phyloP scores from a whole-genome alignment of 1,140 invertebrate species.

The Rhysida immarginata region DNA sequence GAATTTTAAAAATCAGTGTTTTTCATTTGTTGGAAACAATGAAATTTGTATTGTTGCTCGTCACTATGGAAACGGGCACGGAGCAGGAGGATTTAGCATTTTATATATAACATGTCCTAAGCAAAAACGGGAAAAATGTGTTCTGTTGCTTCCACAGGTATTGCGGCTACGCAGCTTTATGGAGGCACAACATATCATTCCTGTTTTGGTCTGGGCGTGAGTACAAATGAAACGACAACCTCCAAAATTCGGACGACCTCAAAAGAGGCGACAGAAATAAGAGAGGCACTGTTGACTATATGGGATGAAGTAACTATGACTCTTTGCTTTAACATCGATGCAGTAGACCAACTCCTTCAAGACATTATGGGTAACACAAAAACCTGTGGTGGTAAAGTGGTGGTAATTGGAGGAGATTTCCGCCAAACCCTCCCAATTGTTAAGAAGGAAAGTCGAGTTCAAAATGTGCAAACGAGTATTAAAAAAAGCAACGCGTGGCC shows the following conservation, averaged over 20 bases:
- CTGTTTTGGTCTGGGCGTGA: conserved; percentile 13
- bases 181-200: conserved; percentile 17
- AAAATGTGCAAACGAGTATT: conserved; percentile 17
- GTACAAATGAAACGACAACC: conserved; percentile 9
- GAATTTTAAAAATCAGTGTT: too few relatives aligned
- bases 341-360: conserved; percentile 14
- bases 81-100: too few relatives aligned
- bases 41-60: too few relatives aligned
- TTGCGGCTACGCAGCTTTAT: conserved; percentile 20
- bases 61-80: too few relatives aligned
- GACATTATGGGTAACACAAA: conserved; percentile 14
- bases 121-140: too few relatives aligned
- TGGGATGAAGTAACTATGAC: conserved; percentile 21
- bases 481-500: conserved; percentile 19
- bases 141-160: conserved; percentile 20
- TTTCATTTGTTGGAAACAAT: too few relatives aligned
- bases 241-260: conserved; percentile 9
- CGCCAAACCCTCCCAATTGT: conserved; percentile 20
- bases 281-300: conserved; percentile 16
- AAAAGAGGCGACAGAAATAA: conserved; percentile 10
- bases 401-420: conserved; percentile 23
- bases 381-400: conserved; percentile 20
- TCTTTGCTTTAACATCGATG: conserved; percentile 13
- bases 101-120: too few relatives aligned
- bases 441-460: conserved; percentile 11